phyloP scores from a whole-genome alignment of 2,888 invertebrate species.

The Nephrotoma appendiculata region DNA sequence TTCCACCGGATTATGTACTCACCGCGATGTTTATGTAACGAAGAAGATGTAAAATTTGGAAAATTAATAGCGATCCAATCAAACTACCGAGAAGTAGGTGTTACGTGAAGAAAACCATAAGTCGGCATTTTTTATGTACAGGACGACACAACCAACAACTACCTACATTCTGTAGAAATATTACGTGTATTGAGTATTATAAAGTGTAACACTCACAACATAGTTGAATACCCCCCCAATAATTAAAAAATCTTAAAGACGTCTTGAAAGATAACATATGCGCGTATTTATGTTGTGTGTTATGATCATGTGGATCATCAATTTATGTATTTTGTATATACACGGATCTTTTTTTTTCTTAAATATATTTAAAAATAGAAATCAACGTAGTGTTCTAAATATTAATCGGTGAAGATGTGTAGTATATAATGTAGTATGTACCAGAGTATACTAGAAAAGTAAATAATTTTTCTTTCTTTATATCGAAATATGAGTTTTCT shows the following conservation, averaged over 20 bases:
- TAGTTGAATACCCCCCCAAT: neutral
- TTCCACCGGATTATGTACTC: neutral
- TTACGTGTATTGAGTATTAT: too few relatives aligned
- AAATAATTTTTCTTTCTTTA: neutral
- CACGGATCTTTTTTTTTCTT: neutral
- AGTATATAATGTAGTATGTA: neutral
- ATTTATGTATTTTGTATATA: neutral
- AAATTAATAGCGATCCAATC: neutral
- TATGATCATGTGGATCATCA: neutral
- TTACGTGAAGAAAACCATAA: neutral
- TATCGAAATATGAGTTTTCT: neutral
- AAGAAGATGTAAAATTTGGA: neutral
- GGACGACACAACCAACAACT: neutral
- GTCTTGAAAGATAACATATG: neutral
- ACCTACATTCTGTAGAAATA: neutral
- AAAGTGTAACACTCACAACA: neutral
- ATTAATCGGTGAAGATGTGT: neutral
- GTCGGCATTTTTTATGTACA: neutral
- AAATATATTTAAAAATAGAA: neutral
- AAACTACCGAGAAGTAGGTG: neutral
- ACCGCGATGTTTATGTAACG: neutral
- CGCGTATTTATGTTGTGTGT: neutral
- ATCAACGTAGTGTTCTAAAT: neutral
- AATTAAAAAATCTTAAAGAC: neutral
- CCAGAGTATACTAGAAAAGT: neutral